phyloP scores from a whole-genome alignment of 2,888 invertebrate species.

The Cosmia pyralina region DNA sequence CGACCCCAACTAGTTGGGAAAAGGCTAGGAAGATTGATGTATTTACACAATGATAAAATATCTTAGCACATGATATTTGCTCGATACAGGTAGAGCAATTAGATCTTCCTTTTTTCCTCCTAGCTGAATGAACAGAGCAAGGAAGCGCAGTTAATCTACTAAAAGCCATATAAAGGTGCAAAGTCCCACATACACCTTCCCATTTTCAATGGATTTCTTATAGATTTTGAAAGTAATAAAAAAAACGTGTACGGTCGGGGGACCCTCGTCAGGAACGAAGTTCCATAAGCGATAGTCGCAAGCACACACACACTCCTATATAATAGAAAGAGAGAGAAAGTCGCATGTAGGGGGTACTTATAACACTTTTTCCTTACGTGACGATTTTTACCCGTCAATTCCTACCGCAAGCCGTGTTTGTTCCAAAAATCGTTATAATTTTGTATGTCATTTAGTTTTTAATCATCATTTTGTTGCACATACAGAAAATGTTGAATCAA shows the following conservation, averaged over 20 bases:
- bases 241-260: neutral
- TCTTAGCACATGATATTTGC: constrained; percentile 4
- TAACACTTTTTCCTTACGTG: neutral
- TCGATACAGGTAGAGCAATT: constrained; percentile 18
- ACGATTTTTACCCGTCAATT: neutral
- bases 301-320: neutral
- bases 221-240: neutral
- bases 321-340: neutral
- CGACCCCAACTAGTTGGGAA: too few relatives aligned
- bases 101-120: constrained; percentile 36
- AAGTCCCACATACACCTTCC: neutral
- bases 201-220: neutral
- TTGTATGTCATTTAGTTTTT: neutral
- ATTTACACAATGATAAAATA: too few relatives aligned
- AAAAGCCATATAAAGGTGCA: constrained; percentile 27
- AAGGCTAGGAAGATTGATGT: too few relatives aligned
- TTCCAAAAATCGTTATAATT: neutral
- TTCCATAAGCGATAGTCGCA: neutral
- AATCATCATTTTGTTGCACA: neutral
- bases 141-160: constrained; percentile 51
- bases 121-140: constrained; percentile 45
- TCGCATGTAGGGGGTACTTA: too few relatives aligned
- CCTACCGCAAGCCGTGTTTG: neutral
- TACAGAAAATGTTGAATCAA: neutral
- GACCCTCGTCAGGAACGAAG: too few relatives aligned